These are phyloP conservation scores for Plectropomus leopardus DNA, from an alignment of 2,113 vertebrate species.

Conservation along the genomic window DNA sequence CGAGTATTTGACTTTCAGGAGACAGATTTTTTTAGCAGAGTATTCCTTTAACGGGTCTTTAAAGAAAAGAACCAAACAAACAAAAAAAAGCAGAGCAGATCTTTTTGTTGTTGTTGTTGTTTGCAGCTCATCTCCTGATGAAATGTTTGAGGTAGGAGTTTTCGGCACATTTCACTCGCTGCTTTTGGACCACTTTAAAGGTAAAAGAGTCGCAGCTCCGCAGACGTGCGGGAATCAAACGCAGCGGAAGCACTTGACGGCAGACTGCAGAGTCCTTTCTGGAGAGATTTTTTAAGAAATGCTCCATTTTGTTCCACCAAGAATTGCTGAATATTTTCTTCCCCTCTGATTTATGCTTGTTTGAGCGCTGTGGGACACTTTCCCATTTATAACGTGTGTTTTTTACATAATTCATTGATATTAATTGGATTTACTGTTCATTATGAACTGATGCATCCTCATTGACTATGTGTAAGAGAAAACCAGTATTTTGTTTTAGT, in stretches of 20 bases:
- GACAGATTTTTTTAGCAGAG: neutral
- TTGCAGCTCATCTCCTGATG: slow-evolving; percentile 42
- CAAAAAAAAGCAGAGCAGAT: neutral
- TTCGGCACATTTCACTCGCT: slow-evolving; percentile 9
- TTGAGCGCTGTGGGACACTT: neutral
- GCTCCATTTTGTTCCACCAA: slow-evolving; percentile 25
- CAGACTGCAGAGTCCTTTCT: slow-evolving; percentile 10
- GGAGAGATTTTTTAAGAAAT: slow-evolving; percentile 28
- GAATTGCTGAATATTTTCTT: slow-evolving; percentile 1
- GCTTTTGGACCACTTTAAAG: slow-evolving; percentile 61
- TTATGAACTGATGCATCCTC: neutral
- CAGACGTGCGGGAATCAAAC: slow-evolving; percentile 47
- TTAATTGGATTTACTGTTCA: neutral
- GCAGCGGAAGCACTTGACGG: slow-evolving; percentile 2
- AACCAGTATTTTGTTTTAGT: neutral
- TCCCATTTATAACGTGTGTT: neutral
- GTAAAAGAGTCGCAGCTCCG: slow-evolving; percentile 7
- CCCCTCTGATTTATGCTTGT: neutral
- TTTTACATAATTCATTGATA: neutral
- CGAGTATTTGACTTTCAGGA: neutral
- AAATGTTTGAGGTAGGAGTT: slow-evolving; percentile 11
- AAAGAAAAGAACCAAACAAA: too few species aligned
- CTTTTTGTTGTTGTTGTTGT: neutral
- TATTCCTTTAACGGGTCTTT: neutral
- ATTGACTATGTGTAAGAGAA: too few species aligned